Conservation (phyloP, 1,140 invertebrate genomes). For the Drosophila lacertosa region DNA sequence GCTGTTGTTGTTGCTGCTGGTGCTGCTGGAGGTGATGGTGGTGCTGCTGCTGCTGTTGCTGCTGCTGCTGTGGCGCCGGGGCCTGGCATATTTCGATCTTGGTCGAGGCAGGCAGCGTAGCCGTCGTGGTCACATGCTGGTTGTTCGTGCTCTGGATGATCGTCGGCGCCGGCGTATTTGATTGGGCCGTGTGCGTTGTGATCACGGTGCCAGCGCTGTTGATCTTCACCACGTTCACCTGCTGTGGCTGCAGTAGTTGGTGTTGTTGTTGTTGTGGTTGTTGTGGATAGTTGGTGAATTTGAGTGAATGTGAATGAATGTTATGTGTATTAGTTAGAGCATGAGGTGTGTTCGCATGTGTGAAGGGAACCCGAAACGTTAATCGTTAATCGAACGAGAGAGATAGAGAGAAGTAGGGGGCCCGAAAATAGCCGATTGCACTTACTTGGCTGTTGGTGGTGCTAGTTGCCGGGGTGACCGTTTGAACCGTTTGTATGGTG, state of each 20-base stretch:
- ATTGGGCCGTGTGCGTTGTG: constrained; percentile 76
- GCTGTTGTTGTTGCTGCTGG: constrained; percentile 53
- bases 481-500: constrained; percentile 84
- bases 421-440: constrained; percentile 13
- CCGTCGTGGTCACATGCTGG: constrained; percentile 81
- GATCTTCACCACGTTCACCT: constrained; percentile 83
- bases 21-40: constrained; percentile 83
- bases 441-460: constrained; percentile 77
- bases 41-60: constrained; percentile 61
- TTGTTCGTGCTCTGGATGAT: constrained; percentile 83
- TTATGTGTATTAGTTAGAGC: constrained; percentile 26
- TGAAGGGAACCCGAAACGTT: background rate
- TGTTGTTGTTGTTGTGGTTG: constrained; percentile 14
- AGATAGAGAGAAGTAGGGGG: background rate
- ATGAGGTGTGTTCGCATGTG: constrained; percentile 6
- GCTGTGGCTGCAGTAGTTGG: constrained; percentile 81
- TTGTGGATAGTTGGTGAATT: no score
- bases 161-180: constrained; percentile 72
- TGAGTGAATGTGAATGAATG: constrained; percentile 10
- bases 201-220: constrained; percentile 82
- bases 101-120: constrained; percentile 77
- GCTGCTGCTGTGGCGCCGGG: constrained; percentile 60
- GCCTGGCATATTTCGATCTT: constrained; percentile 82
- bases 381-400: background rate
- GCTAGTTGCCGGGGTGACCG: constrained; percentile 59